These are phyloP conservation scores for Melanotaenia pygmaea DNA, from an alignment of 2,797 vertebrate species.

Conservation along the genomic window DNA sequence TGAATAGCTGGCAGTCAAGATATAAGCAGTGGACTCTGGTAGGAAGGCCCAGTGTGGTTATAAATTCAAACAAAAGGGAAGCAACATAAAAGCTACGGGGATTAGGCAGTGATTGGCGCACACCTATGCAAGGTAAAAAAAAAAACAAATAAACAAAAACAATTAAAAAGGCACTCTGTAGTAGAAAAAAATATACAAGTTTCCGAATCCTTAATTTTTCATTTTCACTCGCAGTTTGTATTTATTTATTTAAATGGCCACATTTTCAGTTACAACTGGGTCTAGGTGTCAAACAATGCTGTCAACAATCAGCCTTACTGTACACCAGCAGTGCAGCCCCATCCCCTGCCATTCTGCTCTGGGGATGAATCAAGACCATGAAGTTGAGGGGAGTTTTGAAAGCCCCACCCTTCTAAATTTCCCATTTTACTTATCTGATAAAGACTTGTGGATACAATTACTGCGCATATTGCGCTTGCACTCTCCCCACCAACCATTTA, in stretches of 20 bases:
- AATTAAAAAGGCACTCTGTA: background rate
- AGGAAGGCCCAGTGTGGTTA: conserved; percentile 59
- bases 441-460: conserved; percentile 48
- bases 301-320: background rate
- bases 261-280: background rate
- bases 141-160: background rate
- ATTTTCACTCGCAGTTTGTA: conserved; percentile 9
- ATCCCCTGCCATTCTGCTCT: background rate
- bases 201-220: background rate
- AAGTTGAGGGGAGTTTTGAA: conserved; percentile 59
- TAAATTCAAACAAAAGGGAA: conserved; percentile 63
- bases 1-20: conserved; percentile 39
- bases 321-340: background rate
- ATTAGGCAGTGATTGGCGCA: conserved; percentile 40
- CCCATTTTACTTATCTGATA: conserved; percentile 52
- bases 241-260: background rate
- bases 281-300: background rate
- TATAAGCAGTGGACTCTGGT: conserved; percentile 34
- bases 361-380: conserved; percentile 17
- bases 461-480: conserved; percentile 56
- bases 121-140: conserved; percentile 17
- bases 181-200: background rate
- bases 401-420: conserved; percentile 46
- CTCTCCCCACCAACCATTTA: conserved; percentile 24
- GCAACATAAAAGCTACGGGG: conserved; percentile 27